Conservation (phyloP, 2,888 invertebrate genomes). For the Pseudococcus viburni region DNA sequence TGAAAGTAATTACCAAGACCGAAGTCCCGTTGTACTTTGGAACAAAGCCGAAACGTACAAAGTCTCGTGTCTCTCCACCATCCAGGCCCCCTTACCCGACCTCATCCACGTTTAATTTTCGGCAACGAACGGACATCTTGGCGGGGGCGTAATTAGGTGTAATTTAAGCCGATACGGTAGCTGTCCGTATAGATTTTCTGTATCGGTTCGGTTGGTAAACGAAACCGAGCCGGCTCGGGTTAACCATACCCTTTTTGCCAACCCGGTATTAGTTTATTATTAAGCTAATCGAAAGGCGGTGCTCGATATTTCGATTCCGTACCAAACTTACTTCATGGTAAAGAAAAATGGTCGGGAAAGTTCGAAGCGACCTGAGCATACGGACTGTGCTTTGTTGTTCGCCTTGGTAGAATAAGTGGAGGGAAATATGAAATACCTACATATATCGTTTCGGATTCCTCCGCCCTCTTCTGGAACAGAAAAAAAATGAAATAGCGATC, state of each 20-base stretch:
- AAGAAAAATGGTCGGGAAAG: not conserved
- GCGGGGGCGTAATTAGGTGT: not conserved
- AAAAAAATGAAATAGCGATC: not conserved
- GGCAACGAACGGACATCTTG: slow-evolving; percentile 3
- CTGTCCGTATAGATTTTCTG: not conserved
- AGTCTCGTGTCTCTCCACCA: slow-evolving; percentile 1
- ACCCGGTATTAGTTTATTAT: not conserved
- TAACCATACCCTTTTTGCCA: not conserved
- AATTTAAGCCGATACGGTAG: not conserved
- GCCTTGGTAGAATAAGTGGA: not conserved
- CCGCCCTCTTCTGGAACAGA: not conserved
- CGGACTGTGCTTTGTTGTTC: not conserved
- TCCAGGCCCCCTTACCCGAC: not conserved
- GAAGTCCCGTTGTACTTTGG: not conserved
- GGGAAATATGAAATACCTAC: slow-evolving; percentile 42
- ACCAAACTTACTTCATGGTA: not conserved
- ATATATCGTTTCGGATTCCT: not conserved
- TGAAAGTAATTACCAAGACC: slow-evolving; percentile 26
- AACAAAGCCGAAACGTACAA: not conserved
- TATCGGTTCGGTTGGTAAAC: not conserved
- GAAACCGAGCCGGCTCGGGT: not conserved
- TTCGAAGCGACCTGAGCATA: not conserved
- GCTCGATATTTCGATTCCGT: not conserved
- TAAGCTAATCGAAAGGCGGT: not conserved
- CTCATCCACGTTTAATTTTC: not conserved